phyloP scores from a whole-genome alignment of 2,888 invertebrate species.

The Tetropium fuscum region DNA sequence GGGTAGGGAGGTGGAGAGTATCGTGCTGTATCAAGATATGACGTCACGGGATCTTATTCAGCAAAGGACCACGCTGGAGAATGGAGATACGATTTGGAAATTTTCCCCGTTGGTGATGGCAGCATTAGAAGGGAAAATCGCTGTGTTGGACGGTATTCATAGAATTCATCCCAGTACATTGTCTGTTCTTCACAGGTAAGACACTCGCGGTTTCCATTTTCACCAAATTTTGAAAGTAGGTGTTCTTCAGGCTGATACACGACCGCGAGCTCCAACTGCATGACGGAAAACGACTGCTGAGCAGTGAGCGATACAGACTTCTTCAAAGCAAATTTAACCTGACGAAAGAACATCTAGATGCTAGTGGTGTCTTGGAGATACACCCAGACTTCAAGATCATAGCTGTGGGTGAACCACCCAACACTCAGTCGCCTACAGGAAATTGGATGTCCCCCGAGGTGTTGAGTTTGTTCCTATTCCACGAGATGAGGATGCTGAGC shows the following conservation, averaged over 20 bases:
- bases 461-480: conserved; percentile 91
- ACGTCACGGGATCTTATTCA: conserved; percentile 96
- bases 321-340: conserved; percentile 72
- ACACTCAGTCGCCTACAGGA: conserved; percentile 66
- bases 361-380: conserved; percentile 78
- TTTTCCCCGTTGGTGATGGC: conserved; percentile 90
- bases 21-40: too few species aligned
- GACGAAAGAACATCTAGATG: conserved; percentile 72
- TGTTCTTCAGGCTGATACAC: conserved; percentile 79
- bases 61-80: conserved; percentile 87
- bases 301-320: conserved; percentile 82
- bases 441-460: conserved; percentile 94
- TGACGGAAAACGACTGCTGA: conserved; percentile 87
- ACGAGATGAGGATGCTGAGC: conserved; percentile 85
- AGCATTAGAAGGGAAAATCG: conserved; percentile 86
- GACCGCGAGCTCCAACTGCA: conserved; percentile 93
- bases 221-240: neutral
- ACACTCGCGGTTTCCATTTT: neutral
- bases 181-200: conserved; percentile 87
- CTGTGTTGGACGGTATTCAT: conserved; percentile 90
- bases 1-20: too few species aligned
- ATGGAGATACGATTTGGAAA: conserved; percentile 96
- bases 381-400: conserved; percentile 90
- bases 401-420: conserved; percentile 88
- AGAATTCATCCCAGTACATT: conserved; percentile 92